These are phyloP conservation scores for Nyctalus aviator DNA, from an alignment of 2,797 vertebrate genomes.

Conservation along the genomic window DNA sequence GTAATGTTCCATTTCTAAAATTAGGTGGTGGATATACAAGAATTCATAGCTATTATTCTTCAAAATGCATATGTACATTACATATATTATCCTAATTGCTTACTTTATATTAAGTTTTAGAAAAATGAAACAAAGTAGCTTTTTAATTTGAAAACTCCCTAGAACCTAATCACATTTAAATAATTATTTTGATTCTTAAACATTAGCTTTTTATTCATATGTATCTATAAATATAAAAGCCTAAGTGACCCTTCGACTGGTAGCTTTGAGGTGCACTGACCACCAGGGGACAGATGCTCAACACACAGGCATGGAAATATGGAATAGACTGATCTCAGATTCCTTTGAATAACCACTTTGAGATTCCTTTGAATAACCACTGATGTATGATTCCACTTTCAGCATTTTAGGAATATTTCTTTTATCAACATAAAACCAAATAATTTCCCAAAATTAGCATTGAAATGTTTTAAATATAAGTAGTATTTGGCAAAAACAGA, in stretches of 20 bases:
- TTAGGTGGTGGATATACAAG: neutral
- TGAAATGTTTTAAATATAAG: conserved; percentile 29
- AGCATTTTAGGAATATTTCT: conserved; percentile 48
- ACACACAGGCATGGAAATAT: too few relatives aligned
- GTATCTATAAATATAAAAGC: neutral
- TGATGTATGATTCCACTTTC: conserved; percentile 6
- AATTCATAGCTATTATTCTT: neutral
- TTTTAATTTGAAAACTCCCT: conserved; percentile 40
- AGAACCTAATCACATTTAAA: neutral
- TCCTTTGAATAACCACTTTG: conserved; percentile 17
- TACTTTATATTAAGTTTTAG: conserved; percentile 42
- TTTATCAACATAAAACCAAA: conserved; percentile 43
- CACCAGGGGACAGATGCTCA: too few relatives aligned
- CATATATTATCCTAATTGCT: neutral
- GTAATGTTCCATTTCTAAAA: conserved; percentile 58
- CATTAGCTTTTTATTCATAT: conserved; percentile 25
- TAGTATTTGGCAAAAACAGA: neutral
- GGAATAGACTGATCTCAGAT: neutral
- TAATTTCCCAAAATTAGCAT: conserved; percentile 27
- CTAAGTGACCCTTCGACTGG: too few relatives aligned
- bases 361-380: conserved; percentile 22
- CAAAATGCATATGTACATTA: neutral
- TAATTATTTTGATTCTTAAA: conserved; percentile 48
- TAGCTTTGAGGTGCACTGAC: too few relatives aligned
- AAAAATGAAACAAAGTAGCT: conserved; percentile 2